These are phyloP conservation scores for Thalassophryne amazonica DNA, from an alignment of 2,797 vertebrate species.

Conservation along the genomic window DNA sequence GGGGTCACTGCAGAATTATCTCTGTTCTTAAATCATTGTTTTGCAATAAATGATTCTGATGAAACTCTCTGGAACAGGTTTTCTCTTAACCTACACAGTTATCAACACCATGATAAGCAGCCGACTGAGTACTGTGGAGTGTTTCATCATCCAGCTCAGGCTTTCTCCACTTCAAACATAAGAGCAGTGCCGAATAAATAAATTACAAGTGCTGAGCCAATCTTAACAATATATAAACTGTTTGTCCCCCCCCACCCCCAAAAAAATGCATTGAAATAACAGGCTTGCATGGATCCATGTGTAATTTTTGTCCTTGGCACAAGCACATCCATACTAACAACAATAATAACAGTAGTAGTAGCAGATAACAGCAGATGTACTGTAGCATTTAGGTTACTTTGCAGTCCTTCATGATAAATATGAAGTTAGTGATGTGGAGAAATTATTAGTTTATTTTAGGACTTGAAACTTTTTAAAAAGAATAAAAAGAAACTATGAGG, in stretches of 20 bases:
- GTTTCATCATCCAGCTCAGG: constrained; percentile 13
- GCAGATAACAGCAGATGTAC: too few relatives aligned
- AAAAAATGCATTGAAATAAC: constrained; percentile 21
- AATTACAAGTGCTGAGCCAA: constrained; percentile 9
- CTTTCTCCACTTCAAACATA: not conserved
- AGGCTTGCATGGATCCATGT: constrained; percentile 27
- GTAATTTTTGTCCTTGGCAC: constrained; percentile 35
- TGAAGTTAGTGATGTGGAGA: not conserved
- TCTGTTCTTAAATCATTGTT: too few relatives aligned
- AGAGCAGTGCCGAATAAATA: constrained; percentile 11
- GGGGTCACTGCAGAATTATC: too few relatives aligned
- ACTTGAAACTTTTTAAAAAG: too few relatives aligned
- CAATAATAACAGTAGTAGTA: too few relatives aligned
- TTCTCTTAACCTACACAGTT: too few relatives aligned
- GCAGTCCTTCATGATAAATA: constrained; percentile 33
- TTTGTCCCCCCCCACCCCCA: constrained; percentile 10
- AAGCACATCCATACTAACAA: constrained; percentile 6
- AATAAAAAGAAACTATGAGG: too few relatives aligned
- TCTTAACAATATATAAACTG: constrained; percentile 13
- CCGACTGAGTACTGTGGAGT: not conserved
- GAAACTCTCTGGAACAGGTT: too few relatives aligned
- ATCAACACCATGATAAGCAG: too few relatives aligned
- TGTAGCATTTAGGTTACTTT: too few relatives aligned
- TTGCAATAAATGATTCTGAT: too few relatives aligned
- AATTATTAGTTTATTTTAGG: constrained; percentile 2